Base-by-base conservation (phyloP, 2,888 invertebrate species). In the Diarsia mendica region DNA sequence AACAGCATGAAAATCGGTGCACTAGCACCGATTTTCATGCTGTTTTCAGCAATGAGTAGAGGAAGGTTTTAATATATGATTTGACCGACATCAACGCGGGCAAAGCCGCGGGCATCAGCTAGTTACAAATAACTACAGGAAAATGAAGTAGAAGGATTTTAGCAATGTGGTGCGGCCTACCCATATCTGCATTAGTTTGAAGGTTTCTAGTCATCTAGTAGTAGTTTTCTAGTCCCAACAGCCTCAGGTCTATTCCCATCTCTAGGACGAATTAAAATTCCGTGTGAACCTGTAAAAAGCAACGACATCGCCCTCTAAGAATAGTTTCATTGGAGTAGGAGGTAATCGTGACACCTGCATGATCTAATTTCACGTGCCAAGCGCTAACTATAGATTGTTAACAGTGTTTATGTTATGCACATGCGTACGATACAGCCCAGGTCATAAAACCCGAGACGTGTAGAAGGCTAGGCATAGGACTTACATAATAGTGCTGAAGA, bases 311-410 rank as follows among this genome's bases (percentile, higher is more conserved):
- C 46, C 46, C 86, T 89, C 88, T 86, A 84, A 86, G 79, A 91
- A 88, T 88, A 89, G 66, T 75, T 78, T 71, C 46, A 33, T 55
- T 80, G 72, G 77, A 81, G 49, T 75, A 79, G 79, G 77, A 83
- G 83, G 48, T 77, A 83, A 77, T 79, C n/a, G 61, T 75, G 77
- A 83, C 91, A 91, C 89, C 89, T 90, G 89, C 84, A 73, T 89
- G 91, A 84, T 89, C 91, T 82, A 87, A 86, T 91, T 91, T 84
- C 90, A 82, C 66, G 86, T 91, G 89, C 89, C 90, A 91, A 91
- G 80, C 81, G 75, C 77, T 67, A 80, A 78, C 74, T 83, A 81
- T 83, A 83, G 76, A 69, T 68, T 80, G 55, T 55, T 82, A 64
- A 72, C 23, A 72, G 66, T 80, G 83, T 82, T 82, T 81, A 83